These are phyloP conservation scores for Gopherus flavomarginatus DNA, from an alignment of 2,113 vertebrate species.

Conservation along the genomic window DNA sequence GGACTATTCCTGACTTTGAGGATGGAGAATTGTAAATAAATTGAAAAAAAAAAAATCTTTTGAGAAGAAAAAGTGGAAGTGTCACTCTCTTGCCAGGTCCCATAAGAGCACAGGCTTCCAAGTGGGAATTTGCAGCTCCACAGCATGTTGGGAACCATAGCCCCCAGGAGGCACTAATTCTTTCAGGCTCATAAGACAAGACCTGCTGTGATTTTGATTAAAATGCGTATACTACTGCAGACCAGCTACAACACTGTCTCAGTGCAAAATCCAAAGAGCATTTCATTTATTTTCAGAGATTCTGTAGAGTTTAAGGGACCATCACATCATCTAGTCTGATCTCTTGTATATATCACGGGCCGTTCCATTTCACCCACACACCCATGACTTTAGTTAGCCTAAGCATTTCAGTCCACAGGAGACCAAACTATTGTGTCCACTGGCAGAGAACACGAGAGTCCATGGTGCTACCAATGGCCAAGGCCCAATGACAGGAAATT, in stretches of 20 bases:
- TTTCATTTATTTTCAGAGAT: background rate
- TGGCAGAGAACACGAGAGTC: background rate
- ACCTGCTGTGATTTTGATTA: constrained; percentile 14
- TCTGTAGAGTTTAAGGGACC: background rate
- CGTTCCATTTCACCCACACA: background rate
- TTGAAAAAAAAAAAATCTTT: background rate
- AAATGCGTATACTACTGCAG: background rate
- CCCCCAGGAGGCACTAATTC: constrained; percentile 18
- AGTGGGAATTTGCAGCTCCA: constrained; percentile 17
- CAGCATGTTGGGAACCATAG: constrained; percentile 32
- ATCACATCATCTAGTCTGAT: background rate
- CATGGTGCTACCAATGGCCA: background rate
- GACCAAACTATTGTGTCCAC: background rate
- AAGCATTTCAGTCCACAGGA: background rate
- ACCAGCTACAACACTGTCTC: background rate
- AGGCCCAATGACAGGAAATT: background rate
- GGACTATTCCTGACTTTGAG: fast-evolving
- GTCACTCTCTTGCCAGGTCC: background rate
- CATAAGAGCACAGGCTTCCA: background rate
- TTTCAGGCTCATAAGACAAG: constrained; percentile 43
- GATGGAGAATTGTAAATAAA: background rate
- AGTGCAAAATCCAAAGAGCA: background rate
- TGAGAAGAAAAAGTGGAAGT: background rate
- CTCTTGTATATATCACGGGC: background rate
- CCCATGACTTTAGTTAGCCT: background rate